Conservation (phyloP, 64 coral and sea anemone genomes). For the Montipora capricornis region DNA sequence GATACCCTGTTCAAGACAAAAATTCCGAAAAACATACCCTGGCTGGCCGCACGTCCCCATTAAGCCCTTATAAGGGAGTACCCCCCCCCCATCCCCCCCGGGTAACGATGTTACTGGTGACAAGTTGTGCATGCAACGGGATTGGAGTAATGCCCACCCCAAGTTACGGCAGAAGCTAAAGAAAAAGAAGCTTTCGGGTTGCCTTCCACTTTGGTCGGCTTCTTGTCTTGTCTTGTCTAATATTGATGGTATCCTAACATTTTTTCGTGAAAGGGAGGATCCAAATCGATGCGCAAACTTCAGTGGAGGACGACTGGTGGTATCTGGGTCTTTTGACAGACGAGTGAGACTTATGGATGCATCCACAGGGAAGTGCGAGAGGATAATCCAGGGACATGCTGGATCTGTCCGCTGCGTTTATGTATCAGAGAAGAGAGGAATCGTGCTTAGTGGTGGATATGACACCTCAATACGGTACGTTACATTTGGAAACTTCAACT, state of each 20-base stretch:
- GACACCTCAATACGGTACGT: constrained; percentile 95
- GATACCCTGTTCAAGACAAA: no score
- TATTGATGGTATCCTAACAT: not conserved
- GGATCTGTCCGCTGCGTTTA: constrained; percentile 92
- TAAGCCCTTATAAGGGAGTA: no score
- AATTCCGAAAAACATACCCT: no score
- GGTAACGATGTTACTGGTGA: no score
- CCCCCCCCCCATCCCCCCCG: no score
- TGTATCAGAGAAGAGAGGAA: constrained; percentile 80
- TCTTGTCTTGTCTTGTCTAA: not conserved
- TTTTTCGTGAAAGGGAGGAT: constrained; percentile 65
- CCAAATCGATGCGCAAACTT: constrained; percentile 84
- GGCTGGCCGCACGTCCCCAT: no score
- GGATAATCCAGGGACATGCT: constrained; percentile 91
- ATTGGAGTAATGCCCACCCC: no score
- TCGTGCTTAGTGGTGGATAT: constrained; percentile 93
- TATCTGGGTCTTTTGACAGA: constrained; percentile 90
- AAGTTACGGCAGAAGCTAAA: no score
- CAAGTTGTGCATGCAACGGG: no score
- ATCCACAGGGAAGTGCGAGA: constrained; percentile 77
- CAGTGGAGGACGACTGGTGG: constrained; percentile 84
- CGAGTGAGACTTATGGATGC: constrained; percentile 80
- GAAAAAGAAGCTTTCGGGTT: no score
- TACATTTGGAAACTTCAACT: not conserved
- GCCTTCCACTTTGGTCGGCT: no score